Conservation (phyloP, 2,888 invertebrate genomes). For the Ametastegia equiseti region DNA sequence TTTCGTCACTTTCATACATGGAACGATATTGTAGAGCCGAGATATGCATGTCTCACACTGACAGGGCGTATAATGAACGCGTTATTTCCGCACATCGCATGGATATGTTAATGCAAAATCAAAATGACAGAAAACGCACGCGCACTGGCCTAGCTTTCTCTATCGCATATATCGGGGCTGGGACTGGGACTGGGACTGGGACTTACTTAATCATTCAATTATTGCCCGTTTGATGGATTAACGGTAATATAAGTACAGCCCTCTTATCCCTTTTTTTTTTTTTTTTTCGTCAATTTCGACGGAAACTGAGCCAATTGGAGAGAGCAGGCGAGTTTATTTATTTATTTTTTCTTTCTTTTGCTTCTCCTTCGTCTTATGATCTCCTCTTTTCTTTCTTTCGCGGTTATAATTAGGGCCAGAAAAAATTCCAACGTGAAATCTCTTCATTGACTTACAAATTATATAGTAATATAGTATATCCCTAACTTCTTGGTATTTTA, state of each 20-base stretch:
- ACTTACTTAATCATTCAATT: background rate
- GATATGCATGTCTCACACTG: background rate
- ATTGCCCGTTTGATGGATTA: no score
- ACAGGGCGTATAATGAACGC: background rate
- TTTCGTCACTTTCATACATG: background rate
- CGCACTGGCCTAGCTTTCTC: background rate
- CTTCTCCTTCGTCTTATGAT: no score
- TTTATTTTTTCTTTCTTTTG: no score
- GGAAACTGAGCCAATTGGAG: background rate
- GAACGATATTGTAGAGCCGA: background rate
- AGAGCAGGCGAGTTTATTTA: background rate
- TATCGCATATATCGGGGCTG: no score
- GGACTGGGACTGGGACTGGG: no score
- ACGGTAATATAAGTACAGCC: background rate
- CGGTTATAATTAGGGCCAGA: background rate
- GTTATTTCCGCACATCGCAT: background rate
- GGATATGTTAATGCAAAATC: background rate
- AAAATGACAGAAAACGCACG: background rate
- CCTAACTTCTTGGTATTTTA: background rate
- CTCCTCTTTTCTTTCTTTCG: background rate
- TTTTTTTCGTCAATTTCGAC: background rate
- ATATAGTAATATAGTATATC: background rate
- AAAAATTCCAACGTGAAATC: background rate
- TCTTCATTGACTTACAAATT: background rate
- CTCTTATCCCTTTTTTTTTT: background rate